These are phyloP conservation scores for Lacerta viridis DNA, from an alignment of 2,797 vertebrate genomes.

Conservation along the genomic window DNA sequence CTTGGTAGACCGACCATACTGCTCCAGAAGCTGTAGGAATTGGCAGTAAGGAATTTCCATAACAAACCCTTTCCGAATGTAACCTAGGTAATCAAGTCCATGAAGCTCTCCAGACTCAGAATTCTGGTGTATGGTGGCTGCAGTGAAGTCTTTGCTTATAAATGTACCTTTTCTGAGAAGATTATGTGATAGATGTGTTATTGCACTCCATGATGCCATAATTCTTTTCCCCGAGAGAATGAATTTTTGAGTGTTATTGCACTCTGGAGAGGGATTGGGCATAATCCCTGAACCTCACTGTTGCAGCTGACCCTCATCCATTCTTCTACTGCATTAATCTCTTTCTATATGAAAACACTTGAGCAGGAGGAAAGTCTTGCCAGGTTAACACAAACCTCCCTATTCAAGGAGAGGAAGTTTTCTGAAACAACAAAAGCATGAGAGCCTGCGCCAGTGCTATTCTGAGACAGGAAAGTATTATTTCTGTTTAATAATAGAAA, in stretches of 20 bases:
- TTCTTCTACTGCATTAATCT: slow-evolving; percentile 21
- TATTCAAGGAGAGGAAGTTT: slow-evolving; percentile 42
- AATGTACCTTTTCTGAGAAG: not conserved
- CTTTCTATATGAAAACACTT: slow-evolving; percentile 12
- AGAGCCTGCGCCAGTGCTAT: slow-evolving; percentile 56
- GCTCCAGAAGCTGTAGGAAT: slow-evolving; percentile 20
- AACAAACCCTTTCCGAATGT: not conserved
- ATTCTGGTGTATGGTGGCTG: not conserved
- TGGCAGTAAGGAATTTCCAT: slow-evolving; percentile 1
- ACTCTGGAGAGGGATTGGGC: not conserved
- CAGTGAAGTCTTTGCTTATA: not conserved
- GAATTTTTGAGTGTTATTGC: slow-evolving; percentile 9
- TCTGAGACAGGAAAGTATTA: slow-evolving; percentile 72
- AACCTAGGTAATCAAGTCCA: slow-evolving; percentile 8
- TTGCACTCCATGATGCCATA: not conserved
- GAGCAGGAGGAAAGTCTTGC: not conserved
- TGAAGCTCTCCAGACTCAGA: not conserved
- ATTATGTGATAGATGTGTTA: not conserved
- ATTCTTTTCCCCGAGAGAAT: not conserved
- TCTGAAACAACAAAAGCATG: slow-evolving; percentile 65
- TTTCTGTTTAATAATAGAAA: slow-evolving; percentile 70
- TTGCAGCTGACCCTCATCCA: not conserved
- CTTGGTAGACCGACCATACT: not conserved
- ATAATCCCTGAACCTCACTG: not conserved
- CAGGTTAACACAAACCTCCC: not conserved